Evolutionary conservation across 2,113 vertebrate genomes (phyloP).

Genomic region (Zeus faber): DNA sequence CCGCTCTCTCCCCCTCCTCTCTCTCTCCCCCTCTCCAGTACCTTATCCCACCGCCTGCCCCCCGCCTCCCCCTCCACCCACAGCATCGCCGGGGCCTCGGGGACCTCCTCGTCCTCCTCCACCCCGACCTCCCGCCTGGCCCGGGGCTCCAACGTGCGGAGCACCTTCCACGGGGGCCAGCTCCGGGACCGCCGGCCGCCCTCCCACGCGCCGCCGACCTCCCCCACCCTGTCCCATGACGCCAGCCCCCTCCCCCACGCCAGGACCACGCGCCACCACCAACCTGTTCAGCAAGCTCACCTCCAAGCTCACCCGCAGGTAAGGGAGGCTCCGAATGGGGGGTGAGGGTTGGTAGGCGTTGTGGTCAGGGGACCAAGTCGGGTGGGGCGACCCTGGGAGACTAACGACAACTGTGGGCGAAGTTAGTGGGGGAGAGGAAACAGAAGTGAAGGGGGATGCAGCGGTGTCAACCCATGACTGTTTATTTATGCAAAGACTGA

Average conservation of each 20-base stretch:
- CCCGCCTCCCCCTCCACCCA: conserved; percentile 83
- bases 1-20: neutral
- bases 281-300: conserved; percentile 93
- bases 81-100: conserved; percentile 77
- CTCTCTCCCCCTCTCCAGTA: conserved; percentile 53
- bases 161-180: conserved; percentile 94
- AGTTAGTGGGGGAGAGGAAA: neutral
- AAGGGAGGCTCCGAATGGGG: conserved; percentile 46
- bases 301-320: conserved; percentile 93
- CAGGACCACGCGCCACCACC: conserved; percentile 82
- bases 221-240: conserved; percentile 84
- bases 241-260: conserved; percentile 78
- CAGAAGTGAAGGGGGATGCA: conserved; percentile 3
- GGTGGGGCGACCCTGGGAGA: conserved; percentile 1
- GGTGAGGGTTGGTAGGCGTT: neutral
- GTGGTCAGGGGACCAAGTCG: neutral
- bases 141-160: conserved; percentile 84
- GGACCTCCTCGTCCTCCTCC: conserved; percentile 46
- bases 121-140: conserved; percentile 82
- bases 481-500: too few species aligned
- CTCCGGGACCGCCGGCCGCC: conserved; percentile 83
- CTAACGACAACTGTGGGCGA: too few species aligned
- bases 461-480: too few species aligned
- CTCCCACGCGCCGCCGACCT: conserved; percentile 80
- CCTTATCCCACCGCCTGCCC: conserved; percentile 69